Evolutionary conservation across 2,888 invertebrate genomes (phyloP).

Genomic region (Drosophila flavopinicola): DNA sequence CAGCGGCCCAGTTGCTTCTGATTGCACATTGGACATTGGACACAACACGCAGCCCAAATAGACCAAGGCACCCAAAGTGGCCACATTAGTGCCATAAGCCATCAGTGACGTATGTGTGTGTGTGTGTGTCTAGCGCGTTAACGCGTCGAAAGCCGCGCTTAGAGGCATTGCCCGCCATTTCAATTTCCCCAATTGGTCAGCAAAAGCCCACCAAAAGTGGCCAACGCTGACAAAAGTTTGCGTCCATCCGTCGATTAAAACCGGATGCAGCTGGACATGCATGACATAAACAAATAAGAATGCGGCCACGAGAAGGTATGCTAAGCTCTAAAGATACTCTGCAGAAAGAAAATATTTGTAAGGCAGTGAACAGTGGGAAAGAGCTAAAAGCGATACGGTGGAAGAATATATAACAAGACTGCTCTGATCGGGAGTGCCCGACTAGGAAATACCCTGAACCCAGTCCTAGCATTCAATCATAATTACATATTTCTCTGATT

Average conservation of each 20-base stretch:
- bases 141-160: conserved; percentile 71
- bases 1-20: conserved; percentile 53
- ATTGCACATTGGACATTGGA: conserved; percentile 60
- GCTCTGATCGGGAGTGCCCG: no score
- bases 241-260: conserved; percentile 33
- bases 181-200: conserved; percentile 47
- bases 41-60: conserved; percentile 36
- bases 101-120: conserved; percentile 33
- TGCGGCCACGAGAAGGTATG: neutral
- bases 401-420: no score
- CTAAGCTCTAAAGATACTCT: neutral
- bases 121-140: conserved; percentile 51
- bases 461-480: no score
- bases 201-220: conserved; percentile 25
- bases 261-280: conserved; percentile 14
- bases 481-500: no score
- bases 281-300: neutral
- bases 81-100: conserved; percentile 71
- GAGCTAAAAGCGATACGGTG: neutral
- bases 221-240: conserved; percentile 51
- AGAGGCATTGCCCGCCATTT: conserved; percentile 60
- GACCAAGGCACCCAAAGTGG: conserved; percentile 62
- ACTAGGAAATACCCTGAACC: no score
- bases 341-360: neutral
- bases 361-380: no score